These are phyloP conservation scores for Holacanthella duospinosa DNA, from an alignment of 2,888 invertebrate genomes.

Conservation along the genomic window DNA sequence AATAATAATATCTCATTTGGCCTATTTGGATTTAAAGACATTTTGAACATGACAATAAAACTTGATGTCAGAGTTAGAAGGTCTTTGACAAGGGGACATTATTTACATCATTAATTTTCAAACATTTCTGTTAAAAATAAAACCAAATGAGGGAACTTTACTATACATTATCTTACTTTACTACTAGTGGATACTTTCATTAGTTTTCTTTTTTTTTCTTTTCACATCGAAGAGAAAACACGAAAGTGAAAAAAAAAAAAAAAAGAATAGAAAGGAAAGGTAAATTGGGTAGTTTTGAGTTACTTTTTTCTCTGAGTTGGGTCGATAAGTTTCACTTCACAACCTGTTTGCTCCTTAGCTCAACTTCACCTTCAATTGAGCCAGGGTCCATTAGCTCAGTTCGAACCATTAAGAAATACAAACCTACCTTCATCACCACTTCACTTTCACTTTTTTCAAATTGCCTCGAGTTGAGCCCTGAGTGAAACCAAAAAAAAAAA, in stretches of 20 bases:
- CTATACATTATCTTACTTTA: neutral
- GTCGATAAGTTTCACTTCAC: slow-evolving; percentile 17
- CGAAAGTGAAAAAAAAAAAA: neutral
- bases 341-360: slow-evolving; percentile 19
- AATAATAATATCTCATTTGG: too few species aligned
- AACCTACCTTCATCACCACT: neutral
- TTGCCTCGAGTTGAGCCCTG: neutral
- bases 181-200: neutral
- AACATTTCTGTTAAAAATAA: too few species aligned
- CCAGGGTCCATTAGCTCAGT: neutral
- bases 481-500: neutral
- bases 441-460: neutral
- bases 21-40: too few species aligned
- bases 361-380: slow-evolving; percentile 2
- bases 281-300: too few species aligned
- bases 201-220: neutral
- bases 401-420: neutral
- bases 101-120: too few species aligned
- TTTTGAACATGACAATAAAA: too few species aligned
- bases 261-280: too few species aligned
- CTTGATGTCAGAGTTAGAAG: too few species aligned
- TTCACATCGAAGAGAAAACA: neutral
- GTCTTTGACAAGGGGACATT: too few species aligned
- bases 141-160: neutral
- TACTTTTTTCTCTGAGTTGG: neutral